Evolutionary conservation across 2,888 invertebrate species (phyloP).

Genomic region (Drosophila longiperda): DNA sequence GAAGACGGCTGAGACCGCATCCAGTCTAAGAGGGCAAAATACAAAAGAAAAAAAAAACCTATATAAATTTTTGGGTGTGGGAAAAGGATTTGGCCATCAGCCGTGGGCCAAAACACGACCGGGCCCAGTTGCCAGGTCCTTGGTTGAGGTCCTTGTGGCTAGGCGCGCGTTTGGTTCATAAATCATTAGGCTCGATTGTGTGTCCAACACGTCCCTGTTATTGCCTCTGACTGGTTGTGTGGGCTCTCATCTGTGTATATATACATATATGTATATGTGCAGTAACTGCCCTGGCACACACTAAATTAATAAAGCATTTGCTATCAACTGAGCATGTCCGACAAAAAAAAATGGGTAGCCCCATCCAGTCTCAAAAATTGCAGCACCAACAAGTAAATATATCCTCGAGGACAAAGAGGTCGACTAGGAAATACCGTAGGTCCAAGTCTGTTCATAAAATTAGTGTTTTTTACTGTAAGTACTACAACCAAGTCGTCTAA

Average conservation of each 20-base stretch:
- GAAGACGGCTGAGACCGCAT: constrained; percentile 11
- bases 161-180: constrained; percentile 72
- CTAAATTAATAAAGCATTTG: constrained; percentile 81
- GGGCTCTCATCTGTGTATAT: background rate
- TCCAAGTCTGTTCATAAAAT: background rate
- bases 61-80: background rate
- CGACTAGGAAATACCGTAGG: background rate
- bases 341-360: constrained; percentile 22
- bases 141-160: constrained; percentile 60
- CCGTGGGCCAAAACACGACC: constrained; percentile 28
- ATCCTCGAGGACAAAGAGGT: background rate
- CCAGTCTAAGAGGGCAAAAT: constrained; percentile 7
- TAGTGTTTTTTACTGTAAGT: background rate
- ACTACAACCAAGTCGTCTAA: background rate
- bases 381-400: constrained; percentile 37
- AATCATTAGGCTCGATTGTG: constrained; percentile 81
- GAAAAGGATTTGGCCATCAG: constrained; percentile 62
- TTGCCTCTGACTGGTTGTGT: constrained; percentile 14
- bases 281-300: constrained; percentile 68
- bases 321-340: constrained; percentile 59
- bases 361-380: constrained; percentile 53
- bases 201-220: constrained; percentile 69
- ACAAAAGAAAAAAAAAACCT: background rate
- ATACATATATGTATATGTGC: constrained; percentile 12
- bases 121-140: constrained; percentile 1